Evolutionary conservation across 2,113 vertebrate genomes (phyloP), one percentile per base, ranked within the genome.

Genomic region (Eulemur macaco): DNA sequence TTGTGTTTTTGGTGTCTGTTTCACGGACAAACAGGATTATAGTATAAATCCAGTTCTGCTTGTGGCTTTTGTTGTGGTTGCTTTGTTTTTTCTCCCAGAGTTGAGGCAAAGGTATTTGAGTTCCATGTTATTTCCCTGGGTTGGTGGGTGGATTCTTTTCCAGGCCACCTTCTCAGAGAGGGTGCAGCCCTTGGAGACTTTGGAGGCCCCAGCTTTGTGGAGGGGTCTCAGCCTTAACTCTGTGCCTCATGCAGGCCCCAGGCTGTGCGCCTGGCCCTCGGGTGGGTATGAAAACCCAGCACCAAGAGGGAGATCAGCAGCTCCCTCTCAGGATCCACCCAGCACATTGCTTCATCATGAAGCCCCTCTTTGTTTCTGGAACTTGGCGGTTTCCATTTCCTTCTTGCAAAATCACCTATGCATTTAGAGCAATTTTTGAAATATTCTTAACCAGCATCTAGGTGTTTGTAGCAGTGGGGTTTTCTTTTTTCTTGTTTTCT

Each of bases 351-450:
- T 34, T 83, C 68, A 42, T 18, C 39, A 13, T 11, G 66, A 86
- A 27, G 37, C 34, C 60, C 39, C 10, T 60, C 42, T 82, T 66
- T 92, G 63, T 78, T 86, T 89, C 87, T 90, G 85, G 58, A 90
- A 88, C n/a, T 58, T 45, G 29, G 29, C 66, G n/a, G 21, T 47
- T 78, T 63, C n/a, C 52, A 45, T 29, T 37, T 68, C 25, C 60
- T 82, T 84, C 78, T 89, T 89, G 39, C 37, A 91, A 93, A 93
- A 86, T 92, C 47, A 71, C 13, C 54, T 86, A 10, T 54, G 93
- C 91, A 68, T 56, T 87, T 60, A 82, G 37, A 69, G 54, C 64
- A 39, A 18, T 29, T 76, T 63, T 77, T 27, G 31, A 52, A 80
- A 23, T 64, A 21, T 64, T 87, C 80, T 87, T 58, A 85, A 25